phyloP scores from a whole-genome alignment of 1,140 invertebrate species.

The Glomeris maerens region DNA sequence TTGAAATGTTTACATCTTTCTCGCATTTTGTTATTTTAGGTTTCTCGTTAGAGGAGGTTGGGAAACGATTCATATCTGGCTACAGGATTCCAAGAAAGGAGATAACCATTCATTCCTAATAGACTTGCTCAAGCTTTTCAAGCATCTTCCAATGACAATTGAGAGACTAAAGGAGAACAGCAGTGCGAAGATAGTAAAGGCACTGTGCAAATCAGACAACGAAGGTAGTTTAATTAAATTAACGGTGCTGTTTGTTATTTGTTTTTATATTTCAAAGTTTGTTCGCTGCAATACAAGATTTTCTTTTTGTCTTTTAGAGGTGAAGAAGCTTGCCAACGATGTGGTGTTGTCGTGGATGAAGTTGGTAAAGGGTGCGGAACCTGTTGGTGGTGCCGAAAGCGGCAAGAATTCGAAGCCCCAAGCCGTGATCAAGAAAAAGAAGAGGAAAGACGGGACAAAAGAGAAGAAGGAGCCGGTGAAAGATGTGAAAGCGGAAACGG shows the following conservation, averaged over 20 bases:
- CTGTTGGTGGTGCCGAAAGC: not conserved
- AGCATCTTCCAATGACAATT: constrained; percentile 73
- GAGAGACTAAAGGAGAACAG: constrained; percentile 77
- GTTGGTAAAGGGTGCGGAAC: constrained; percentile 46
- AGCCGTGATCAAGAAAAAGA: constrained; percentile 23
- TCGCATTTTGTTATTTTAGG: constrained; percentile 31
- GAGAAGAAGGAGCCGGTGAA: constrained; percentile 10
- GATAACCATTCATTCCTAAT: constrained; percentile 72
- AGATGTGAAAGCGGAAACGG: constrained; percentile 41
- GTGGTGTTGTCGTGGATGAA: constrained; percentile 83
- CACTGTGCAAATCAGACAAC: constrained; percentile 61
- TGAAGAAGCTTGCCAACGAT: constrained; percentile 53
- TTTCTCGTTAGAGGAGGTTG: constrained; percentile 83
- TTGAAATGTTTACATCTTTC: constrained; percentile 8
- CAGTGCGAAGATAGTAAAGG: constrained; percentile 78
- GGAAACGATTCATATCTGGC: constrained; percentile 72
- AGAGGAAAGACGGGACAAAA: constrained; percentile 35
- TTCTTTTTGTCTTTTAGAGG: constrained; percentile 40
- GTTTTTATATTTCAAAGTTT: not conserved
- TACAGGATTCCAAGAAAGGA: constrained; percentile 62
- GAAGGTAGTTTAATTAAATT: constrained; percentile 40
- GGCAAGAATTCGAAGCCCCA: not conserved
- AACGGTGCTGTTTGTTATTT: not conserved
- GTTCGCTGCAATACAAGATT: not conserved
- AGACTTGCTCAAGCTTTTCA: constrained; percentile 66